Percentiles rank a stretch among this genome's conserved stretches.
Evolutionary conservation across 2,888 invertebrate species (phyloP).

Genomic region (Latrodectus elegans): DNA sequence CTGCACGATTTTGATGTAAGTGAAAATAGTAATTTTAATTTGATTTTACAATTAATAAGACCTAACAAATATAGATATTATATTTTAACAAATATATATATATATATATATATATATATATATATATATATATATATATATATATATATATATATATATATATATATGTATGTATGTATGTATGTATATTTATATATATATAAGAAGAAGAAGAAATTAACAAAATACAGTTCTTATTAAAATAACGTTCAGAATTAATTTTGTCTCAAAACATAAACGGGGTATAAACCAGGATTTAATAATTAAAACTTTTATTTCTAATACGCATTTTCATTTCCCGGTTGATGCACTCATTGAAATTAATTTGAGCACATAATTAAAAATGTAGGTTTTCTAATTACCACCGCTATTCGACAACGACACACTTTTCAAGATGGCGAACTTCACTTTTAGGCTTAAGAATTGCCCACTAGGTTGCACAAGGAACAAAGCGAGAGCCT

Average conservation of each 20-base stretch:
- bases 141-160: too few species aligned
- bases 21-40: too few species aligned
- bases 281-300: slow-evolving; percentile 28
- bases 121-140: too few species aligned
- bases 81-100: too few species aligned
- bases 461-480: neutral
- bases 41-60: too few species aligned
- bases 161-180: too few species aligned
- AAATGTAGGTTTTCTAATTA: slow-evolving; percentile 42
- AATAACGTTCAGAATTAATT: neutral
- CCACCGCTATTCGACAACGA: slow-evolving; percentile 32
- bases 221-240: neutral
- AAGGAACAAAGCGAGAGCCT: slow-evolving; percentile 20
- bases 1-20: too few species aligned
- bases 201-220: too few species aligned
- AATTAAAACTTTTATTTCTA: slow-evolving; percentile 35
- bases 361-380: slow-evolving; percentile 48
- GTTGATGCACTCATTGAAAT: slow-evolving; percentile 25
- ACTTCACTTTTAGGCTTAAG: slow-evolving; percentile 6
- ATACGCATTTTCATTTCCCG: slow-evolving; percentile 28
- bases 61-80: too few species aligned
- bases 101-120: too few species aligned
- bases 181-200: too few species aligned
- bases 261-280: neutral
- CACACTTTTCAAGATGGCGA: slow-evolving; percentile 30